phyloP scores from a whole-genome alignment of 1,140 invertebrate species.

The Drosophila setifemur region DNA sequence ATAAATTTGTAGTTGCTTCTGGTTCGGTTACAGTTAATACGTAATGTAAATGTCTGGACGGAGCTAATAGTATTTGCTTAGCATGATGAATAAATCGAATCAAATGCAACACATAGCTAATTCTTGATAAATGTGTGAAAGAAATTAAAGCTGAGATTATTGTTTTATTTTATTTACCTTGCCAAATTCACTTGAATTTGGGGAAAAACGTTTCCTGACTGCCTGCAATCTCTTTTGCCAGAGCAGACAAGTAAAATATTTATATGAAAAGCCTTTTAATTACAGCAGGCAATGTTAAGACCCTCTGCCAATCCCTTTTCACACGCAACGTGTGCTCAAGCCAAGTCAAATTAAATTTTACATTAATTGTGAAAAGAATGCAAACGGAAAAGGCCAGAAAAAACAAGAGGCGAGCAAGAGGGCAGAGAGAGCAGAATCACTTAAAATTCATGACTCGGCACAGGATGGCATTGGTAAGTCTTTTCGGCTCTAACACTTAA shows the following conservation, averaged over 20 bases:
- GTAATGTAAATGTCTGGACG: constrained; percentile 9
- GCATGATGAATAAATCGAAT: constrained; percentile 26
- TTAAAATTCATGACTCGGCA: constrained; percentile 72
- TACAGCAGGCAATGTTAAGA: constrained; percentile 10
- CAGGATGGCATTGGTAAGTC: constrained; percentile 44
- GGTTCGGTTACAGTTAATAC: constrained; percentile 12
- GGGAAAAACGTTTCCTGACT: background rate
- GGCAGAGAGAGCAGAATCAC: constrained; percentile 40
- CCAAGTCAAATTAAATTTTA: constrained; percentile 53
- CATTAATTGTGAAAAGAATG: constrained; percentile 51
- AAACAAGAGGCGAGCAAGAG: constrained; percentile 11
- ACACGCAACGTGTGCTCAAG: constrained; percentile 42
- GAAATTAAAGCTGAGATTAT: background rate
- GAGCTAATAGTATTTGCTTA: constrained; percentile 20
- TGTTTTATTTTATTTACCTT: background rate
- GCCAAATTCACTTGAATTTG: background rate
- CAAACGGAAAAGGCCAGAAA: constrained; percentile 26
- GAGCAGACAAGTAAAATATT: constrained; percentile 32
- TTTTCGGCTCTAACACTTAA: constrained; percentile 60
- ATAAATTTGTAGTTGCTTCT: background rate
- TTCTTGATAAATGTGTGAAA: constrained; percentile 1
- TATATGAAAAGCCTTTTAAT: constrained; percentile 37
- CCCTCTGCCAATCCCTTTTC: constrained; percentile 32
- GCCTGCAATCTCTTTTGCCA: constrained; percentile 1
- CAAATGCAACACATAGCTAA: background rate